Conservation (phyloP, 2,113 vertebrate genomes). For the Thalassarche chlororhynchos region DNA sequence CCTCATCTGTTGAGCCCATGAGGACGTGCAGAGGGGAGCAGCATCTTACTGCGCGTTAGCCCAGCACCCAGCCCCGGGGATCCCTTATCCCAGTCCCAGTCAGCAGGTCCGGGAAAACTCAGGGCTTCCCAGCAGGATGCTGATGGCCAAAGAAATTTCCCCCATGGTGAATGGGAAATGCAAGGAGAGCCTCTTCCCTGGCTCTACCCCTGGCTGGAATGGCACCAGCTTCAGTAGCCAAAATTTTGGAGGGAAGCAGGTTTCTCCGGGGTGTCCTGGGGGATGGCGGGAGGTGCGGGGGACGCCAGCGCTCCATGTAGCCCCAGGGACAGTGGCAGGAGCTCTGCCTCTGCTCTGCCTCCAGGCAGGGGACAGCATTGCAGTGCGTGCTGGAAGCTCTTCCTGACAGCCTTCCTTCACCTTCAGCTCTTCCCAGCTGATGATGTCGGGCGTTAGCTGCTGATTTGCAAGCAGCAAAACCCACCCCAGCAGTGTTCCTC, state of each 20-base stretch:
- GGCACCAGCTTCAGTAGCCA: not conserved
- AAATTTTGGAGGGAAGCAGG: not conserved
- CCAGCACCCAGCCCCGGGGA: accelerated
- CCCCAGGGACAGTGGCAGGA: not conserved
- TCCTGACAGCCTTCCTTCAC: not conserved
- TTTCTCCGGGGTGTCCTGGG: not conserved
- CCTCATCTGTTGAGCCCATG: not conserved
- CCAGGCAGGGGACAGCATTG: not conserved
- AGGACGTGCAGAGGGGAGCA: not conserved
- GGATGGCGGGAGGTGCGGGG: not conserved
- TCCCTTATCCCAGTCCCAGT: not conserved
- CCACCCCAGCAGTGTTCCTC: not conserved
- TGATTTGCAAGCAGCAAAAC: not conserved
- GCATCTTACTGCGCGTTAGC: not conserved
- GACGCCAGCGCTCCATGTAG: accelerated
- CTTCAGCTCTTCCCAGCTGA: not conserved
- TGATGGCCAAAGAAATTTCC: not conserved
- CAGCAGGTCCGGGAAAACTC: not conserved
- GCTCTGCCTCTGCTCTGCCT: not conserved
- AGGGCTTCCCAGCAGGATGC: not conserved
- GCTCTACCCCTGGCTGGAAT: not conserved
- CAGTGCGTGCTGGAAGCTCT: not conserved
- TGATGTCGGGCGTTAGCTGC: not conserved
- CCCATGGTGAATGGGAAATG: not conserved
- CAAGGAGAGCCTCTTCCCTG: not conserved